phyloP scores from a whole-genome alignment of 2,797 vertebrate species.

The Harpagifer antarcticus region DNA sequence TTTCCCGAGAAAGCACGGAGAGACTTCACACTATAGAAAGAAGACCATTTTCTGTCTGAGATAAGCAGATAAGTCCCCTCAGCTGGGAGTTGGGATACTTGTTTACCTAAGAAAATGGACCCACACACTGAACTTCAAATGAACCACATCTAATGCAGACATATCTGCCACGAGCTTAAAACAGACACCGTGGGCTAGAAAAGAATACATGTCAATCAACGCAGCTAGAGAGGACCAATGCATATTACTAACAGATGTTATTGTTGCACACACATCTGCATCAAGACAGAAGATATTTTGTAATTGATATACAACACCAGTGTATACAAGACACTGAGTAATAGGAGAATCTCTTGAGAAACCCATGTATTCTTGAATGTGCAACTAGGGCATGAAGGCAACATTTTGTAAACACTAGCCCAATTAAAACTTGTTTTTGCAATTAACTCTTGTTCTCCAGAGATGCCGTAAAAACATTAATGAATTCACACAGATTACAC shows the following conservation, averaged over 20 bases:
- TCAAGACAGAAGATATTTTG: constrained; percentile 2
- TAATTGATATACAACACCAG: constrained; percentile 14
- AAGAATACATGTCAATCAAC: constrained; percentile 65
- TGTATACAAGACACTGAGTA: constrained; percentile 9
- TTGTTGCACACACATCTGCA: constrained; percentile 8
- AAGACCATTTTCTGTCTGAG: constrained; percentile 55
- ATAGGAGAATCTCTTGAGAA: constrained; percentile 21
- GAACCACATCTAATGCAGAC: constrained; percentile 65
- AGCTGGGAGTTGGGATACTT: constrained; percentile 51
- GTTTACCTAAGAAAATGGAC: constrained; percentile 72
- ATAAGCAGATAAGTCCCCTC: constrained; percentile 67
- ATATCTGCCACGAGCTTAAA: constrained; percentile 39
- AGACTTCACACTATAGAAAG: constrained; percentile 37
- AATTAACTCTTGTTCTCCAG: constrained; percentile 54
- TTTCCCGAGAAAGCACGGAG: constrained; percentile 36
- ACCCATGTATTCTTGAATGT: constrained; percentile 36
- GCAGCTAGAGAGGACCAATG: constrained; percentile 18
- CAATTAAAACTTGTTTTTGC: constrained; percentile 72
- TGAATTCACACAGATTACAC: constrained; percentile 22
- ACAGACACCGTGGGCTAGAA: constrained; percentile 34
- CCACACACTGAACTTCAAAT: constrained; percentile 69
- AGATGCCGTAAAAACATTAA: constrained; percentile 42
- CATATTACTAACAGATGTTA: constrained; percentile 9
- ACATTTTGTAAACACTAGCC: constrained; percentile 66
- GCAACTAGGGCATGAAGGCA: constrained; percentile 57